These are phyloP conservation scores for Larimichthys polyactis DNA, from an alignment of 2,113 vertebrate genomes.

Conservation along the genomic window DNA sequence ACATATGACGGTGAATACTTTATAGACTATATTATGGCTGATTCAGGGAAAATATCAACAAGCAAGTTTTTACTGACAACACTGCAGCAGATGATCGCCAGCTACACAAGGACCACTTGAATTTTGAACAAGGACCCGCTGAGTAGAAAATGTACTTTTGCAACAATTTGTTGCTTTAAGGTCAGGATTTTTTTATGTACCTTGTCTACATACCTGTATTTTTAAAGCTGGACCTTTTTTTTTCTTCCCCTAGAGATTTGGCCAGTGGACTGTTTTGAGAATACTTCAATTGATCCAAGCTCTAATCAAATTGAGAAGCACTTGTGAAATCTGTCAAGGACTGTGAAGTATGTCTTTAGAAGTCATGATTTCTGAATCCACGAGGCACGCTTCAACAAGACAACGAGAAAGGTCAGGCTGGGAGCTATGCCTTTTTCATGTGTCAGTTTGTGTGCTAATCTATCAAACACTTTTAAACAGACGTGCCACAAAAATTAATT, in stretches of 20 bases:
- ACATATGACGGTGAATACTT: slow-evolving; percentile 32
- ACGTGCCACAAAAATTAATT: slow-evolving; percentile 73
- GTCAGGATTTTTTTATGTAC: background rate
- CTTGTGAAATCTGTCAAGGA: slow-evolving; percentile 18
- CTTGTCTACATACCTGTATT: slow-evolving; percentile 20
- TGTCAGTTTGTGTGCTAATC: slow-evolving; percentile 69
- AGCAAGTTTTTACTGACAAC: slow-evolving; percentile 12
- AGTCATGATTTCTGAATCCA: slow-evolving; percentile 26
- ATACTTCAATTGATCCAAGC: background rate
- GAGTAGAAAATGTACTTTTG: background rate
- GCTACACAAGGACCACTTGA: slow-evolving; percentile 35
- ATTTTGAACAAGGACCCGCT: slow-evolving; percentile 30
- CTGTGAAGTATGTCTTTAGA: background rate
- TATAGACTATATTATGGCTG: slow-evolving; percentile 13
- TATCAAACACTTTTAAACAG: slow-evolving; percentile 69
- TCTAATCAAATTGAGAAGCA: slow-evolving; percentile 27
- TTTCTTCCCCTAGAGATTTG: slow-evolving; percentile 40
- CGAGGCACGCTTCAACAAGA: background rate
- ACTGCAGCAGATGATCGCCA: slow-evolving; percentile 35
- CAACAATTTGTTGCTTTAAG: slow-evolving; percentile 11
- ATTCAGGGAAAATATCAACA: slow-evolving; percentile 33
- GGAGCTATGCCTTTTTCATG: slow-evolving; percentile 47
- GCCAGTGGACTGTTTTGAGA: slow-evolving; percentile 18
- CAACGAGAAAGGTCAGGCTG: slow-evolving; percentile 28
- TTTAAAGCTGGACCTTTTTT: slow-evolving; percentile 13